Percentiles rank a stretch among this genome's conserved stretches.
phyloP scores from a whole-genome alignment of 2,113 vertebrate species.

The Cnemophilus loriae region DNA sequence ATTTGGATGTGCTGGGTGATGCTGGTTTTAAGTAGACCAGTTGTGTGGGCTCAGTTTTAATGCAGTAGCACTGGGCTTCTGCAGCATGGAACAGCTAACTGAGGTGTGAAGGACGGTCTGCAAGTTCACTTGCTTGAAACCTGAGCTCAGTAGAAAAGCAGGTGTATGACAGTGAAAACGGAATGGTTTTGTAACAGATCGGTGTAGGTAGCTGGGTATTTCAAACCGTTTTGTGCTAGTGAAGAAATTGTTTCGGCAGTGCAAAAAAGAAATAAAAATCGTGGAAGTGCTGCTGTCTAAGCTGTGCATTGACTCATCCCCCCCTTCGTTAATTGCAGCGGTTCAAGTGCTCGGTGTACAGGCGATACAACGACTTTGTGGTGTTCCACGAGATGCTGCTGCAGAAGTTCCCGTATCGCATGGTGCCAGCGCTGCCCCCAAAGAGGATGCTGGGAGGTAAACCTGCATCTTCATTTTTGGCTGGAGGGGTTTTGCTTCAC shows the following conservation, averaged over 20 bases:
- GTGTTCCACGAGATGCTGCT: constrained; percentile 93
- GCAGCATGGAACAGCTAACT: not conserved
- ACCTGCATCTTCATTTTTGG: not conserved
- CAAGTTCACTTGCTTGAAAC: not conserved
- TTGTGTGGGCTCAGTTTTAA: not conserved
- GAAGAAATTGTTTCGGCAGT: not conserved
- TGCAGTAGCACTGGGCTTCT: not conserved
- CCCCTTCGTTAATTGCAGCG: constrained; percentile 56
- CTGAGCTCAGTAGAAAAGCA: not conserved
- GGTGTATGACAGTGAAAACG: fast-evolving
- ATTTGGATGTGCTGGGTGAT: not conserved
- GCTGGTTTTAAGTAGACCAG: not conserved
- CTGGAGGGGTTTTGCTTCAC: not conserved
- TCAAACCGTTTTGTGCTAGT: not conserved
- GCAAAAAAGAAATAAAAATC: fast-evolving
- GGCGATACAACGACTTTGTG: constrained; percentile 94
- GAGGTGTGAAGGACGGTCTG: not conserved
- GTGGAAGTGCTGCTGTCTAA: not conserved
- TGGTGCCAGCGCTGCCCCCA: constrained; percentile 90
- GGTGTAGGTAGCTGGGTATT: not conserved
- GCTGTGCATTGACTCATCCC: not conserved
- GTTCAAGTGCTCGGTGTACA: constrained; percentile 86
- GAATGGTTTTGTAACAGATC: not conserved
- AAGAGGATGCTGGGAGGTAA: constrained; percentile 94
- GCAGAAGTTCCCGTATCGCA: constrained; percentile 90